Base-by-base conservation (phyloP, 2,888 invertebrate genomes). In the Xestia rhomboidea region DNA sequence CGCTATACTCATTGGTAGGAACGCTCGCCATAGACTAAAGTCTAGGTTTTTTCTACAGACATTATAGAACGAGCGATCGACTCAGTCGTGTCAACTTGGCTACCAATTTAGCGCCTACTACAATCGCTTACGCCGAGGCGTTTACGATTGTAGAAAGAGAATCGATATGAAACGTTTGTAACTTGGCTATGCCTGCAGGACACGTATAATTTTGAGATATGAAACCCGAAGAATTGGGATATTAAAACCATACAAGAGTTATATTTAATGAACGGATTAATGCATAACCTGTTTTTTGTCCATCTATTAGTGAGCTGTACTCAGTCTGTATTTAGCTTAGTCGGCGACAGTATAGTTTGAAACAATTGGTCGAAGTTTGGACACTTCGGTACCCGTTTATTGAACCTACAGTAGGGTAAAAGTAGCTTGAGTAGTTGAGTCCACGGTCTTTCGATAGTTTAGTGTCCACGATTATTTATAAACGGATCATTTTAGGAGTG, bases 321-420 rank as follows among this genome's bases (percentile, higher is more conserved):
- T 66, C 46, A 66, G 46, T 78, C 60, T 69, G 27, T 49, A 78
- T 69, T 69, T 66, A 69, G 68, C 21, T 34, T 54, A 11, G 46
- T 6, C 18, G 21, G 0, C 7, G 54, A 64, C 46, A 60, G 15
- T 68, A 41, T 41, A 46, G 63, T 66, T 51, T n/a, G 24, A 6
- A 82, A 62, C 68, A 27, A 74, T 46, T 41, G 30, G n/a, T 44
- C 27, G 6, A 70, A 81, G 66, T 82, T 82, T 21, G 1, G 69
- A 70, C 51, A 67, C 30, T 82, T n/a, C 34, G 13, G 21, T 24
- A 74, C 63, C 41, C 30, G 18, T 63, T 57, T 63, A 15, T 18
- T 15, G 10, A 15, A 64, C 30, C 66, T 18, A n/a, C 5, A 41
- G 10, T 6, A 34, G 18, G 30, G 41, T 57, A 30, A 44, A 54